Percentiles rank a stretch among this genome's conserved stretches.
Conservation (phyloP, 2,888 invertebrate species). For the Oscheius sp. region DNA sequence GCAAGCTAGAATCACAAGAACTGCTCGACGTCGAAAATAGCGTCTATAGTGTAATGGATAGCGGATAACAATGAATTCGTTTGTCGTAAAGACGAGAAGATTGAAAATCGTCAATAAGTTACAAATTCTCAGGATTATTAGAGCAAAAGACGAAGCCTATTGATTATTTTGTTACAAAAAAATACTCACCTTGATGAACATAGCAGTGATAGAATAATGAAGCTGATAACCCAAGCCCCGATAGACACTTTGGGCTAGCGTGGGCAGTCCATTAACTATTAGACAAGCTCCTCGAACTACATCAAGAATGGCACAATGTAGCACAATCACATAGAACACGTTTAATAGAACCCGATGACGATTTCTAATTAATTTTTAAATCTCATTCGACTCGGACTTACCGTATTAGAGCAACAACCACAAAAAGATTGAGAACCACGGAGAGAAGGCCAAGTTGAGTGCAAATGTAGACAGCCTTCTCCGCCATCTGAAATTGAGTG, state of each 20-base stretch:
- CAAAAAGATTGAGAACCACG: conserved; percentile 66
- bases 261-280: conserved; percentile 55
- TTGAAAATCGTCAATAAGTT: conserved; percentile 70
- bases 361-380: conserved; percentile 27
- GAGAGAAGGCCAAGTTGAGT: conserved; percentile 63
- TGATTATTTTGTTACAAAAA: conserved; percentile 3
- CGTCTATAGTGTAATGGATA: conserved; percentile 69
- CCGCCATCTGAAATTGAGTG: conserved; percentile 55
- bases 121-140: conserved; percentile 65
- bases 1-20: conserved; percentile 55
- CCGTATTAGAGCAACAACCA: conserved; percentile 58
- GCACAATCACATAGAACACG: conserved; percentile 68
- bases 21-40: conserved; percentile 63
- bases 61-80: conserved; percentile 67
- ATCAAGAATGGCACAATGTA: conserved; percentile 68
- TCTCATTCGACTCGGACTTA: too few relatives aligned
- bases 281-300: conserved; percentile 64
- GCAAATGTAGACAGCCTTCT: conserved; percentile 60
- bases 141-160: conserved; percentile 61
- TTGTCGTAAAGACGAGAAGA: conserved; percentile 68
- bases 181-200: conserved; percentile 35
- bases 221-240: conserved; percentile 30
- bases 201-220: conserved; percentile 35
- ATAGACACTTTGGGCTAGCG: conserved; percentile 42
- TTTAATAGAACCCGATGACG: conserved; percentile 62